A percentile compares a stretch with the other conserved stretches of the same genome.
Conservation (phyloP, 1,140 invertebrate genomes). For the Cherax quadricarinatus region DNA sequence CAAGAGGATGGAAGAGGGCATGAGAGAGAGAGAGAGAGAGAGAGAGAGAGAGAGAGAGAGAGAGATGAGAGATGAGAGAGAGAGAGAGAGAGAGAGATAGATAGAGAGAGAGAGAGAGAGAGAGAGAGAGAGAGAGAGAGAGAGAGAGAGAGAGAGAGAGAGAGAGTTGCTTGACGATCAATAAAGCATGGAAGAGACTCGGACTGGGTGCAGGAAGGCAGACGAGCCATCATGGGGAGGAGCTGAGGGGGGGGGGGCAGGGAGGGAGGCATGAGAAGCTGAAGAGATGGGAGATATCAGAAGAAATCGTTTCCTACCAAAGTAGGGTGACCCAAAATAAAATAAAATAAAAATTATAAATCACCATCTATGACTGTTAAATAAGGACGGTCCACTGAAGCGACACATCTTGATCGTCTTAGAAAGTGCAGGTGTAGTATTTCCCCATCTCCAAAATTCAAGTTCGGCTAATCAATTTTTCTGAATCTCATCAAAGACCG, state of each 20-base stretch:
- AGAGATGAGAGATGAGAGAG: neutral
- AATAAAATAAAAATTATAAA: neutral
- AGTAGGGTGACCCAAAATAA: neutral
- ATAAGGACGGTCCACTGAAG: too few relatives aligned
- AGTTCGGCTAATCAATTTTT: too few relatives aligned
- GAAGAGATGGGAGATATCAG: neutral
- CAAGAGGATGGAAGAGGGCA: neutral
- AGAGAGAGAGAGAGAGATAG: neutral
- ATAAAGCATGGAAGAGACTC: slow-evolving; percentile 7
- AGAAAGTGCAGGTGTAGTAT: too few relatives aligned
- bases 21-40: slow-evolving; percentile 13
- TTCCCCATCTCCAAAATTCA: too few relatives aligned
- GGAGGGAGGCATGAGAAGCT: neutral
- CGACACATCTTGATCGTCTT: too few relatives aligned
- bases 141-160: neutral
- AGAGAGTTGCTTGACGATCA: neutral
- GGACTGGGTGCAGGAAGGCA: neutral
- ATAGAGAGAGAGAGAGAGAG: neutral
- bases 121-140: neutral
- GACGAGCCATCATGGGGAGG: neutral
- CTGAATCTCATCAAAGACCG: too few relatives aligned
- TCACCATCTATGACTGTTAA: too few relatives aligned
- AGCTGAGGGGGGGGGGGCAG: too few relatives aligned
- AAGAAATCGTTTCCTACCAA: neutral
- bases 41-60: slow-evolving; percentile 14